Evolutionary conservation across 1,140 invertebrate genomes (phyloP).

Genomic region (Choristoneura fumiferana): DNA sequence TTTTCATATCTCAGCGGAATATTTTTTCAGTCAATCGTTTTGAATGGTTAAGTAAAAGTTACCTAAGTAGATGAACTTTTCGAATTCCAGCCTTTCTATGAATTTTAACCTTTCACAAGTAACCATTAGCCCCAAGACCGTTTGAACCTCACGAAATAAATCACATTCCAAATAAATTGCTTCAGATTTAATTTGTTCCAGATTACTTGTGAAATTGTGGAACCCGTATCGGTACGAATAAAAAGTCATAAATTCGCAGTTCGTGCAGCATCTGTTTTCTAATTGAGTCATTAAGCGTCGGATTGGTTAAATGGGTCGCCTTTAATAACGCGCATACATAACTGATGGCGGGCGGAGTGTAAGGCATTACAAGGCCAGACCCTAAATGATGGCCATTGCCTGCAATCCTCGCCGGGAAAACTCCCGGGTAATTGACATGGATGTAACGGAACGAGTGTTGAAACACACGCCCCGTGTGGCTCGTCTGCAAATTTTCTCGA

Average conservation of each 20-base stretch:
- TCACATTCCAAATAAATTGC: neutral
- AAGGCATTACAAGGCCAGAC: slow-evolving; percentile 49
- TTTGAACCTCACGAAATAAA: neutral
- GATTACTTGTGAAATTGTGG: slow-evolving; percentile 21
- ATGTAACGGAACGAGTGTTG: slow-evolving; percentile 51
- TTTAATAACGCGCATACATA: slow-evolving; percentile 66
- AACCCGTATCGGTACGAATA: slow-evolving; percentile 34
- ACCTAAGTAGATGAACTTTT: too few species aligned
- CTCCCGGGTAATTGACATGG: slow-evolving; percentile 69
- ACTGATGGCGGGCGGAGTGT: slow-evolving; percentile 57
- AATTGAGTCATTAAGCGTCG: slow-evolving; percentile 69
- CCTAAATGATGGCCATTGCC: slow-evolving; percentile 63
- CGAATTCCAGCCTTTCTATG: too few species aligned
- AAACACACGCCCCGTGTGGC: slow-evolving; percentile 40
- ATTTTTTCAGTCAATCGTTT: too few species aligned
- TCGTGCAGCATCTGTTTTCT: slow-evolving; percentile 62
- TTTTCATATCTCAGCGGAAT: too few species aligned
- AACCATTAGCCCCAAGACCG: neutral
- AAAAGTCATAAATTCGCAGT: slow-evolving; percentile 55
- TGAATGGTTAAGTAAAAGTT: too few species aligned
- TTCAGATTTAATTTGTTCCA: slow-evolving; percentile 25
- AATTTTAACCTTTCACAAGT: too few species aligned
- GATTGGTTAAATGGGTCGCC: slow-evolving; percentile 50
- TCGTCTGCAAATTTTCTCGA: slow-evolving; percentile 21
- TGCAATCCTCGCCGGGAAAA: slow-evolving; percentile 64